Evolutionary conservation across 2,888 invertebrate genomes (phyloP).

Genomic region (Xestia xanthographa): DNA sequence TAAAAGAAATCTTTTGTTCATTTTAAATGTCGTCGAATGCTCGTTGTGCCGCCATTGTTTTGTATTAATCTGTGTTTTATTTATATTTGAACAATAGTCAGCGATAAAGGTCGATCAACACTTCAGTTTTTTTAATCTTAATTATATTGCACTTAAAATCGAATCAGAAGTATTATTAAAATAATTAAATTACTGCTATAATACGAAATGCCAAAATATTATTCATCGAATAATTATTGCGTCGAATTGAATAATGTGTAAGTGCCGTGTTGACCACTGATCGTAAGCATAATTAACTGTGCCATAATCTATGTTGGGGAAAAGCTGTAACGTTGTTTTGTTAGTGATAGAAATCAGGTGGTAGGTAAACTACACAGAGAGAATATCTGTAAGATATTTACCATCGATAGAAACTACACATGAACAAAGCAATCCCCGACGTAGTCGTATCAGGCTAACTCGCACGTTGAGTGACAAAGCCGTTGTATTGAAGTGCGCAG

Average conservation of each 20-base stretch:
- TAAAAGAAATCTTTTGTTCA: slow-evolving; percentile 18
- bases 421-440: neutral
- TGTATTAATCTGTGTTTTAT: neutral
- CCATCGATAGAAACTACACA: neutral
- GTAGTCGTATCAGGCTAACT: neutral
- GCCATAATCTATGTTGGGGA: neutral
- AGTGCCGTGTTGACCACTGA: neutral
- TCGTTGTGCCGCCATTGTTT: neutral
- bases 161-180: neutral
- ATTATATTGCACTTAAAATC: neutral
- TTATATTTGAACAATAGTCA: neutral
- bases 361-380: neutral
- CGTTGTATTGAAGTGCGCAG: slow-evolving; percentile 22
- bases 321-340: neutral
- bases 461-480: neutral
- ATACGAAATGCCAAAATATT: neutral
- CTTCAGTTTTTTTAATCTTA: neutral
- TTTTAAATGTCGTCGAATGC: slow-evolving; percentile 19
- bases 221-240: neutral
- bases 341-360: neutral
- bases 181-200: neutral
- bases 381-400: neutral
- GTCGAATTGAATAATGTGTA: neutral
- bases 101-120: neutral
- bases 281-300: neutral